Percentiles rank a stretch among this genome's conserved stretches.
phyloP scores from a whole-genome alignment of 2,888 invertebrate species.

The Calameuta pallipes region DNA sequence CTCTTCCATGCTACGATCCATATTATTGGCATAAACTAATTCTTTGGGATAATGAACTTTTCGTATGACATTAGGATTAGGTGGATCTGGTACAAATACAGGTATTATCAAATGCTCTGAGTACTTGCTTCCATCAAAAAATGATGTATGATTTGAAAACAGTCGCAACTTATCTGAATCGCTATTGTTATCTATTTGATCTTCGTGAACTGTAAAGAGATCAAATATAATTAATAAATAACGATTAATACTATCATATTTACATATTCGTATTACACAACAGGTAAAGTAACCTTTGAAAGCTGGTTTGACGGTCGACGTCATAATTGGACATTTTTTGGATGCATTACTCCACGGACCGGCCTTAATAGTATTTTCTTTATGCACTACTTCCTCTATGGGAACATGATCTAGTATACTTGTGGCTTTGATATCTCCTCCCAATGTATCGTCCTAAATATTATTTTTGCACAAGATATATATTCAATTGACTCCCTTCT shows the following conservation, averaged over 20 bases:
- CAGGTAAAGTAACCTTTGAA: slow-evolving; percentile 65
- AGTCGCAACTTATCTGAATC: slow-evolving; percentile 51
- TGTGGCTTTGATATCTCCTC: slow-evolving; percentile 55
- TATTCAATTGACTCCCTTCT: background rate
- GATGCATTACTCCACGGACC: slow-evolving; percentile 75
- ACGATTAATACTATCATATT: slow-evolving; percentile 13
- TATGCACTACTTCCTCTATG: slow-evolving; percentile 68
- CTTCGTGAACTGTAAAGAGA: slow-evolving; percentile 72
- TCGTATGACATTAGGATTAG: slow-evolving; percentile 48
- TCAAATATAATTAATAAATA: slow-evolving; percentile 7
- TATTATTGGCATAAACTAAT: slow-evolving; percentile 71
- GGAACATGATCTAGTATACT: slow-evolving; percentile 72
- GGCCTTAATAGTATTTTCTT: slow-evolving; percentile 79
- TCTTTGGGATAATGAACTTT: slow-evolving; percentile 61
- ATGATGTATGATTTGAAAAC: slow-evolving; percentile 55
- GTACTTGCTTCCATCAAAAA: slow-evolving; percentile 56
- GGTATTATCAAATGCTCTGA: slow-evolving; percentile 49
- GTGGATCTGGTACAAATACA: slow-evolving; percentile 51
- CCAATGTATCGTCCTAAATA: slow-evolving; percentile 49
- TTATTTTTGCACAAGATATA: background rate
- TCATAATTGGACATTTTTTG: slow-evolving; percentile 58
- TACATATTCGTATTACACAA: slow-evolving; percentile 10
- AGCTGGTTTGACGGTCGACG: slow-evolving; percentile 56
- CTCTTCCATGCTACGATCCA: slow-evolving; percentile 84
- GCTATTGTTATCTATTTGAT: slow-evolving; percentile 61